Percentiles rank a stretch among this genome's conserved stretches.
These are phyloP conservation scores for Cuniculus paca DNA, from an alignment of 2,797 vertebrate species.

Conservation along the genomic window DNA sequence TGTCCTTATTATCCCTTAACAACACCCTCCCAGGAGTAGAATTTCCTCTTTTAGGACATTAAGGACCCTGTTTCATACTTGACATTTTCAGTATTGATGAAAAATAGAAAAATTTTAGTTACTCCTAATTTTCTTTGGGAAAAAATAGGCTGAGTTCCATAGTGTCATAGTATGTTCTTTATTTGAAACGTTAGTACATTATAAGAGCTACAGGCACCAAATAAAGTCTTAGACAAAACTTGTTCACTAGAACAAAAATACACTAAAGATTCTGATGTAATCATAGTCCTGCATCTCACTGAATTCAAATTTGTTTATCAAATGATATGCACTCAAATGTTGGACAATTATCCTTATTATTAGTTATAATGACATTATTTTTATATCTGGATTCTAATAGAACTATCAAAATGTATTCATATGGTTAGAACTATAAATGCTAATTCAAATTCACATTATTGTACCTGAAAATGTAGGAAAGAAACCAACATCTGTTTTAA, in stretches of 20 bases:
- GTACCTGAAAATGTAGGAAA: constrained; percentile 54
- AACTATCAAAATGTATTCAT: constrained; percentile 18
- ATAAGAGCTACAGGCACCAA: background rate
- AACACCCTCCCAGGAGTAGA: background rate
- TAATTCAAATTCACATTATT: constrained; percentile 50
- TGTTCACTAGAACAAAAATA: background rate
- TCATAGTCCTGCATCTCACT: background rate
- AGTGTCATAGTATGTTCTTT: background rate
- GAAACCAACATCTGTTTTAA: constrained; percentile 63
- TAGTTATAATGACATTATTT: background rate
- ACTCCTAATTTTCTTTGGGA: background rate
- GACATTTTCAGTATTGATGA: constrained; percentile 29
- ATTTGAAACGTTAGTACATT: constrained; percentile 49
- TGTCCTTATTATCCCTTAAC: constrained; percentile 18
- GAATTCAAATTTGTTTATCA: constrained; percentile 11
- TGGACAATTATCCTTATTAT: constrained; percentile 40
- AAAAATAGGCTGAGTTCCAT: background rate
- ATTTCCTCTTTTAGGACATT: background rate
- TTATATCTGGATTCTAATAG: constrained; percentile 17
- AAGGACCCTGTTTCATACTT: background rate
- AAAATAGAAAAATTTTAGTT: background rate
- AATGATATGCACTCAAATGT: background rate
- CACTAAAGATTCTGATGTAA: background rate
- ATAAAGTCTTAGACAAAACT: background rate
- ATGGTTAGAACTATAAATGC: background rate